These are phyloP conservation scores for Nemapogon koenigi DNA, from an alignment of 2,888 invertebrate species.

Conservation along the genomic window DNA sequence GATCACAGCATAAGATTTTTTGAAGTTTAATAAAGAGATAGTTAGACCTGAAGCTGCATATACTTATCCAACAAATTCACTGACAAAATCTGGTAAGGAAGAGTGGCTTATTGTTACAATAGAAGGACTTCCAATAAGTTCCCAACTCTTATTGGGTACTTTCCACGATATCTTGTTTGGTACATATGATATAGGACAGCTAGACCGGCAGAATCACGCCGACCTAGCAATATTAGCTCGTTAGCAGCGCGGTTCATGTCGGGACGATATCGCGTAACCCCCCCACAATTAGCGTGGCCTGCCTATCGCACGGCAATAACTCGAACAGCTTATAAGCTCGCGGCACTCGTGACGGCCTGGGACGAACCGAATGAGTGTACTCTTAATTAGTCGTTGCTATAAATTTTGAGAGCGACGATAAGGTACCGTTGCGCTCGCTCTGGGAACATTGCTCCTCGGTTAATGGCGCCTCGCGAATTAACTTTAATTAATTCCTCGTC, in stretches of 20 bases:
- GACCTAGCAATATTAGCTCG: slow-evolving; percentile 29
- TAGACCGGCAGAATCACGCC: no score
- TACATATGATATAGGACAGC: no score
- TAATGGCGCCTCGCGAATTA: slow-evolving; percentile 44
- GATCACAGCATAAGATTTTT: no score
- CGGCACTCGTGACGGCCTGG: slow-evolving; percentile 42
- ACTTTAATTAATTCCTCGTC: slow-evolving; percentile 47
- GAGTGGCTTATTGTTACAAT: neutral
- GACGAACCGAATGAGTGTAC: slow-evolving; percentile 41
- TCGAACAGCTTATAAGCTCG: slow-evolving; percentile 28
- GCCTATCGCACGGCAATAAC: slow-evolving; percentile 36
- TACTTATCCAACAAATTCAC: neutral
- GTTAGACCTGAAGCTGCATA: no score
- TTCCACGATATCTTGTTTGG: no score
- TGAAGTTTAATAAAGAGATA: no score
- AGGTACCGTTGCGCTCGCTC: slow-evolving; percentile 43
- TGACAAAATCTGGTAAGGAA: neutral
- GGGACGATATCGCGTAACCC: slow-evolving; percentile 40
- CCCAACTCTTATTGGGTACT: no score
- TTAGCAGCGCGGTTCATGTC: slow-evolving; percentile 34
- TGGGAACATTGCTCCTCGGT: slow-evolving; percentile 28
- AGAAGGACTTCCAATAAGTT: neutral
- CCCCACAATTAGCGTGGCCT: slow-evolving; percentile 44
- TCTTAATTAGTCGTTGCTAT: slow-evolving; percentile 56
- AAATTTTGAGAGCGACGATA: slow-evolving; percentile 54